phyloP scores from a whole-genome alignment of 2,888 invertebrate genomes.

The Drosophila neutralis region DNA sequence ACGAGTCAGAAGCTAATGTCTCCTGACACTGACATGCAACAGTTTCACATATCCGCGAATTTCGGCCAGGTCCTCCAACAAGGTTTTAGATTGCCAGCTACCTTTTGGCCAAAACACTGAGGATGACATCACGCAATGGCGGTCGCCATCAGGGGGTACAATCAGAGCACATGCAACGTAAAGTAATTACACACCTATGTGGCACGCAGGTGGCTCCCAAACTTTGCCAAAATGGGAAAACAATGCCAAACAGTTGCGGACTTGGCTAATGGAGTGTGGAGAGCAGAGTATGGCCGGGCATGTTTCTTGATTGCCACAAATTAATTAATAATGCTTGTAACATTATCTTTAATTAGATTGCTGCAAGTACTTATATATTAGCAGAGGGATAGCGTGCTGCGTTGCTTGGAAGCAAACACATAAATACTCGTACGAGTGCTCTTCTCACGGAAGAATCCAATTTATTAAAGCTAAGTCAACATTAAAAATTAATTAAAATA shows the following conservation, averaged over 20 bases:
- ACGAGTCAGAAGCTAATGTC: constrained; percentile 11
- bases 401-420: not conserved
- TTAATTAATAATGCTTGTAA: constrained; percentile 66
- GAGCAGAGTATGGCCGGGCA: constrained; percentile 2
- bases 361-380: constrained; percentile 14
- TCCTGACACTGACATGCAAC: constrained; percentile 27
- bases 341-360: constrained; percentile 68
- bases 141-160: constrained; percentile 16
- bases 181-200: constrained; percentile 54
- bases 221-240: constrained; percentile 18
- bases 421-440: not conserved
- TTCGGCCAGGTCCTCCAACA: not conserved
- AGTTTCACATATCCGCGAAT: not conserved
- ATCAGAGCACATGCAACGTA: constrained; percentile 50
- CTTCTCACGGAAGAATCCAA: constrained; percentile 15
- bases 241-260: constrained; percentile 24
- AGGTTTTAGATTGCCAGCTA: not conserved
- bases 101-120: constrained; percentile 3
- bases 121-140: constrained; percentile 40
- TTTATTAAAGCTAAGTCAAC: constrained; percentile 18
- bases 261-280: constrained; percentile 45
- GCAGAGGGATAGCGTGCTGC: not conserved
- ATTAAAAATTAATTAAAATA: constrained; percentile 38
- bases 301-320: constrained; percentile 49
- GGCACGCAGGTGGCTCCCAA: constrained; percentile 40